A percentile compares a stretch with the other conserved stretches of the same genome.
These are phyloP conservation scores for Hormiphora californensis DNA, from an alignment of 37 sponge, comb jelly and placozoan genomes.

Conservation along the genomic window DNA sequence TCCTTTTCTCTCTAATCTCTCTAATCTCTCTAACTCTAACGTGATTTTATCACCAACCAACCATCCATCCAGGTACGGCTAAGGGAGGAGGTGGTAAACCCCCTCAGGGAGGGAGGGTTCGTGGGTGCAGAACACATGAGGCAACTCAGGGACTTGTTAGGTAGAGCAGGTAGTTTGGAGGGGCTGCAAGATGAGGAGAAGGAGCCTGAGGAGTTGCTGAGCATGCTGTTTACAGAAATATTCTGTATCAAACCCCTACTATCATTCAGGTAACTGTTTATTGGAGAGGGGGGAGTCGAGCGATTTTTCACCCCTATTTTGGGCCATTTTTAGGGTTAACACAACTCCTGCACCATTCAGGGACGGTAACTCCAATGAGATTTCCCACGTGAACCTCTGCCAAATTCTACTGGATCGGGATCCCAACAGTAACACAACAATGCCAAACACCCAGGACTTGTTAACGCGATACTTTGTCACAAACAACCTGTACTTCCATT, in stretches of 20 bases:
- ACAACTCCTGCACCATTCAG: neutral
- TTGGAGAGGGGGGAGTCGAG: neutral
- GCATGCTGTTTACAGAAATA: constrained; percentile 74
- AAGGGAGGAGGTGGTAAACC: neutral
- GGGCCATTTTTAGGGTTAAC: neutral
- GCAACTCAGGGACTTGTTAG: neutral
- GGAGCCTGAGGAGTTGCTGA: constrained; percentile 92
- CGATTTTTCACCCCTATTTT: neutral
- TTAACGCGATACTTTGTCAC: neutral
- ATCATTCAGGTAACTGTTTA: neutral
- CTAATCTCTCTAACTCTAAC: no score
- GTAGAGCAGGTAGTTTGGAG: neutral
- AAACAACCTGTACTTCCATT: neutral
- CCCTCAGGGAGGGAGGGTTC: constrained; percentile 6
- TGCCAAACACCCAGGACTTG: neutral
- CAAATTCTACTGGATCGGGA: neutral
- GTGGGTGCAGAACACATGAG: constrained; percentile 22
- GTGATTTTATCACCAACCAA: no score
- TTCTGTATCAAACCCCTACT: constrained; percentile 40
- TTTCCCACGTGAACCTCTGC: neutral
- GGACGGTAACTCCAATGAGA: neutral
- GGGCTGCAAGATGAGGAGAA: constrained; percentile 44
- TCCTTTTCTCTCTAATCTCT: no score
- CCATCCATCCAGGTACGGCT: neutral
- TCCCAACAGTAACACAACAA: neutral